phyloP scores from a whole-genome alignment of 2,888 invertebrate species.

The Melinopterus prodromus region DNA sequence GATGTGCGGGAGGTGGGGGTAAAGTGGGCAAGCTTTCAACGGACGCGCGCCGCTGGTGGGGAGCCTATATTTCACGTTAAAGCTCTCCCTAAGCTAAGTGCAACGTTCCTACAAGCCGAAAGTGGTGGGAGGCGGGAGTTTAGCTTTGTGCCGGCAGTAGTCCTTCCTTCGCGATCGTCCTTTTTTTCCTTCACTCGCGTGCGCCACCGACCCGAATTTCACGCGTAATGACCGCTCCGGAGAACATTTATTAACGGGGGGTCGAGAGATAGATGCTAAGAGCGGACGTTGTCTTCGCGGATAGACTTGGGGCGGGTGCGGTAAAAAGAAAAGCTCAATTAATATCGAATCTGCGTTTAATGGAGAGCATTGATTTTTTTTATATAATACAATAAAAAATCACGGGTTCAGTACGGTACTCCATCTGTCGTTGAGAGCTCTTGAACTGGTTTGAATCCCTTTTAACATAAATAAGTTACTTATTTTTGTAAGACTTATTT shows the following conservation, averaged over 20 bases:
- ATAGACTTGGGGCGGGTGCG: background rate
- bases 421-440: too few species aligned
- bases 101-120: constrained; percentile 42
- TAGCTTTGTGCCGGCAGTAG: constrained; percentile 16
- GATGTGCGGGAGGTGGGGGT: constrained; percentile 20
- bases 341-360: background rate
- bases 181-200: constrained; percentile 18
- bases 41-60: constrained; percentile 34
- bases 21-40: constrained; percentile 31
- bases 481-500: too few species aligned
- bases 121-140: constrained; percentile 36
- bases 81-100: constrained; percentile 43
- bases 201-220: background rate
- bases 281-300: background rate
- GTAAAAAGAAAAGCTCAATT: background rate
- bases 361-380: background rate
- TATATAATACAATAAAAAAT: too few species aligned
- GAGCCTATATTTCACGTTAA: constrained; percentile 44
- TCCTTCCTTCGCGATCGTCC: background rate
- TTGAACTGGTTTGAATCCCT: too few species aligned
- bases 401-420: too few species aligned
- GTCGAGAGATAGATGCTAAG: constrained; percentile 10
- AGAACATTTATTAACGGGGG: constrained; percentile 10
- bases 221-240: background rate
- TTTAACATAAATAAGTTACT: too few species aligned